A percentile compares a stretch with the other conserved stretches of the same genome.
phyloP scores from a whole-genome alignment of 1,140 invertebrate genomes.

The Drosophila bipectinata region DNA sequence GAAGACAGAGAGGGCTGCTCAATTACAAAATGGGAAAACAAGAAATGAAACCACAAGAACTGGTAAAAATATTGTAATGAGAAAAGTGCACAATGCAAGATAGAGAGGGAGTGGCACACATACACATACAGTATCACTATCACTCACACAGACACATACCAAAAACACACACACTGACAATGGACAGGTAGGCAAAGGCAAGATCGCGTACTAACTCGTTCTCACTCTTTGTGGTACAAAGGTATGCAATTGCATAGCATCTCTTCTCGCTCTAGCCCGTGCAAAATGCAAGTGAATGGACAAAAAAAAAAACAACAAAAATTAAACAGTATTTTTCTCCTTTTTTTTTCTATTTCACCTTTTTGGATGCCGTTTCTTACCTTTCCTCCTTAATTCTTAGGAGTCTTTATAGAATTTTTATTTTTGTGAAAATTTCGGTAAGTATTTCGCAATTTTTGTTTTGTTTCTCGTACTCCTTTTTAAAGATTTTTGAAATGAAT shows the following conservation, averaged over 20 bases:
- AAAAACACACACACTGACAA: neutral
- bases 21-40: conserved; percentile 15
- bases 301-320: conserved; percentile 5
- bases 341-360: neutral
- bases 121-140: conserved; percentile 2
- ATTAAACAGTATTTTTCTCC: conserved; percentile 14
- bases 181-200: conserved; percentile 3
- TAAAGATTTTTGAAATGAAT: neutral
- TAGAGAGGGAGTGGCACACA: conserved; percentile 5
- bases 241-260: neutral
- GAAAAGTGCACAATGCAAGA: conserved; percentile 27
- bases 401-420: neutral
- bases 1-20: neutral
- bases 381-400: conserved; percentile 25
- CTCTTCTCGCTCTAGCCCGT: conserved; percentile 12
- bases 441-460: conserved; percentile 44
- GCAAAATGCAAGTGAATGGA: conserved; percentile 51
- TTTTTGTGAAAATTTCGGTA: conserved; percentile 16
- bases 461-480: conserved; percentile 37
- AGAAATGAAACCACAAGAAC: conserved; percentile 20
- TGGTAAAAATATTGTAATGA: conserved; percentile 20
- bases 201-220: conserved; percentile 1
- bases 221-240: neutral
- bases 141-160: conserved; percentile 1
- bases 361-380: conserved; percentile 7